These are phyloP conservation scores for Drosophila infuscata DNA, from an alignment of 2,888 invertebrate species.

Conservation along the genomic window DNA sequence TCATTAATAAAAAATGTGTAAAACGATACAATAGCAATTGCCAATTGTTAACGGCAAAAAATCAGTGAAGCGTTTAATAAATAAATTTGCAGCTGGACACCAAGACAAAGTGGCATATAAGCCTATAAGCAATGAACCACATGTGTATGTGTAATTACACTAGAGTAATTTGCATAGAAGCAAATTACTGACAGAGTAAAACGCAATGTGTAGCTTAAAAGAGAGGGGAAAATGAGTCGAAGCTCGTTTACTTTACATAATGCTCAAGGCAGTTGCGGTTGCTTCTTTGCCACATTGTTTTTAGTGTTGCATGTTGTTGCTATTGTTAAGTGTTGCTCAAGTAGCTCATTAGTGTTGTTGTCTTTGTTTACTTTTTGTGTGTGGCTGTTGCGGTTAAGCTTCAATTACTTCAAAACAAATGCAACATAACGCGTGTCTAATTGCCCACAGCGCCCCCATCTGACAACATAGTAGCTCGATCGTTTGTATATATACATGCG, in stretches of 20 bases:
- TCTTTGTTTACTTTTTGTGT: conserved; percentile 34
- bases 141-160: conserved; percentile 12
- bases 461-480: conserved; percentile 16
- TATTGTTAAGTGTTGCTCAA: conserved; percentile 64
- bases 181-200: conserved; percentile 38
- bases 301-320: conserved; percentile 58
- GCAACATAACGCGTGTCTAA: conserved; percentile 75
- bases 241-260: conserved; percentile 72
- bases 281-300: conserved; percentile 66
- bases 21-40: conserved; percentile 43
- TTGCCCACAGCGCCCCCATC: conserved; percentile 54
- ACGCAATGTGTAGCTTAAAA: background rate
- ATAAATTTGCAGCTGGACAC: conserved; percentile 37
- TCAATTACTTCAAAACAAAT: conserved; percentile 78
- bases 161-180: conserved; percentile 58
- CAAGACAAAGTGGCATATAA: conserved; percentile 29
- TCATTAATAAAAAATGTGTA: conserved; percentile 54
- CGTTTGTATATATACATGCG: conserved; percentile 16
- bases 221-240: conserved; percentile 15
- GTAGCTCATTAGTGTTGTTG: conserved; percentile 56
- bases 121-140: conserved; percentile 32
- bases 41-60: conserved; percentile 42
- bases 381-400: conserved; percentile 67
- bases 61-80: conserved; percentile 51
- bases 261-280: conserved; percentile 72